Conservation (phyloP, 2,113 vertebrate genomes). For the Leiothrix lutea region DNA sequence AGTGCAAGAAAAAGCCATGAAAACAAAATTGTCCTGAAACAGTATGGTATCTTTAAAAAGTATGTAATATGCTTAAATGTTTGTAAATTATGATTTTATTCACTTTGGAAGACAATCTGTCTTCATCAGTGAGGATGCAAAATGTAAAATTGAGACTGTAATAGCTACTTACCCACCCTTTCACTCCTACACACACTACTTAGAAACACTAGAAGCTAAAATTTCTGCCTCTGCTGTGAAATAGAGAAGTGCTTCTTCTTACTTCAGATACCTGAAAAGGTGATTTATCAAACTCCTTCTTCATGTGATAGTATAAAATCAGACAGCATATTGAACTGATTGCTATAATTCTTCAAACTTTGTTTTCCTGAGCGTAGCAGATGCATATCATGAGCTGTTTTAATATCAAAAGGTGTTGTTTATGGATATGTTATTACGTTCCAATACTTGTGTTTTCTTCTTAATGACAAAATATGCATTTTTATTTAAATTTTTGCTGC, state of each 20-base stretch:
- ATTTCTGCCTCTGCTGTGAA: constrained; percentile 46
- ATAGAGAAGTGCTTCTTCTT: constrained; percentile 43
- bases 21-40: background rate
- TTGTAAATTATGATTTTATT: constrained; percentile 60
- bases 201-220: constrained; percentile 57
- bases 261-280: constrained; percentile 63
- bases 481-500: constrained; percentile 15
- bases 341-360: constrained; percentile 56
- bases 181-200: constrained; percentile 47
- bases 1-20: background rate
- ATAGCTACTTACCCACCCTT: constrained; percentile 31
- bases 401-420: constrained; percentile 40
- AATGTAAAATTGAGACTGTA: constrained; percentile 62
- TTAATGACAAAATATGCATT: constrained; percentile 41
- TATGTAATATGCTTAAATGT: constrained; percentile 7
- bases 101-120: constrained; percentile 27
- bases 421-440: background rate
- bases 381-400: constrained; percentile 22
- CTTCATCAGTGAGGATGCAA: constrained; percentile 60
- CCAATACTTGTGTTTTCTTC: constrained; percentile 19
- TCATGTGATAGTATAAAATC: constrained; percentile 41
- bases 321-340: constrained; percentile 48
- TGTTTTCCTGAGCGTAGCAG: constrained; percentile 14
- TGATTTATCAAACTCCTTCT: constrained; percentile 63
- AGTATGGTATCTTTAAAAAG: background rate